A percentile compares a stretch with the other conserved stretches of the same genome.
These are phyloP conservation scores for Aethina tumida DNA, from an alignment of 1,140 invertebrate species.

Conservation along the genomic window DNA sequence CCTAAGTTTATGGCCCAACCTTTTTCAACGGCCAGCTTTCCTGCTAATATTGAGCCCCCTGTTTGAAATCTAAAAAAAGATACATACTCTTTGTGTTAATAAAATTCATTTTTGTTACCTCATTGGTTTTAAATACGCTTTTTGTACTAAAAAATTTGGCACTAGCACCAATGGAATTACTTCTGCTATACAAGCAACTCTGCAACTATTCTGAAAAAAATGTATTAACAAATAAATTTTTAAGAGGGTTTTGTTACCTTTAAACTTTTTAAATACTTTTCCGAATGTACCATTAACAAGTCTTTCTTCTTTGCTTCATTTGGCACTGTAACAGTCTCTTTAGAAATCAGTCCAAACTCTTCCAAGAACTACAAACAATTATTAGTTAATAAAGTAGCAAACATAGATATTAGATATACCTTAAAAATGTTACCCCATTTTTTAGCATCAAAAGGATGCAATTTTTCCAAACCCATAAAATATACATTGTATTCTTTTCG, in stretches of 20 bases:
- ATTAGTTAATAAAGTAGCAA: conserved; percentile 4
- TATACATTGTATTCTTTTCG: conserved; percentile 68
- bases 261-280: conserved; percentile 59
- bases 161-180: conserved; percentile 60
- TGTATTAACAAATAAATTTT: conserved; percentile 2
- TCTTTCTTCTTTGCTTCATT: conserved; percentile 59
- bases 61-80: conserved; percentile 56
- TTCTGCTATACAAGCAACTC: conserved; percentile 70
- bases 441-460: conserved; percentile 80
- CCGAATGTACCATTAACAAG: conserved; percentile 59
- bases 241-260: conserved; percentile 38
- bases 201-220: conserved; percentile 47
- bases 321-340: conserved; percentile 49
- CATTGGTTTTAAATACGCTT: conserved; percentile 64
- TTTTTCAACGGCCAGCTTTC: conserved; percentile 65
- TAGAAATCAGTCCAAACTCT: conserved; percentile 41
- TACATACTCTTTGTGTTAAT: not conserved
- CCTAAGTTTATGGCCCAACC: conserved; percentile 88
- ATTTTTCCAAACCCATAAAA: conserved; percentile 69
- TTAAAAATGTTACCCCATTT: conserved; percentile 68
- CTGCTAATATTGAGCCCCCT: conserved; percentile 71
- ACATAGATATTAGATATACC: conserved; percentile 16
- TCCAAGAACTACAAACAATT: conserved; percentile 45
- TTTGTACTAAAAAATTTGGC: conserved; percentile 69
- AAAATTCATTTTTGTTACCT: conserved; percentile 37